Conservation (phyloP, 2,888 invertebrate species). For the Molorchus minor region DNA sequence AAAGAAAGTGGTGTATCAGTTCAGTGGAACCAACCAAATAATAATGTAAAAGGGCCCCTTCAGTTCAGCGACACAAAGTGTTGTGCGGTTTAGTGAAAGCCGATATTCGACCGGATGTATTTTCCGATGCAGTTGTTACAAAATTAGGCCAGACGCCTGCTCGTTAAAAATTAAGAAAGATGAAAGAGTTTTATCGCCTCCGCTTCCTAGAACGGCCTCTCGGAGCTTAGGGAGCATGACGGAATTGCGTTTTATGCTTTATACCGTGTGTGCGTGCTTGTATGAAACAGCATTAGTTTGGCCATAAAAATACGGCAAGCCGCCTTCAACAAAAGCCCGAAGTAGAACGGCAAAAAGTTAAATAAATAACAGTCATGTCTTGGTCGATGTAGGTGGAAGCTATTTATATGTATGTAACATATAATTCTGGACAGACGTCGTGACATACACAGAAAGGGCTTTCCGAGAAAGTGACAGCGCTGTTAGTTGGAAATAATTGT, state of each 20-base stretch:
- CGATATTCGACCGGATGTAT: slow-evolving; percentile 19
- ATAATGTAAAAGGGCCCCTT: too few relatives aligned
- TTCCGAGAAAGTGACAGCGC: not conserved
- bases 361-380: slow-evolving; percentile 9
- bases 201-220: slow-evolving; percentile 15
- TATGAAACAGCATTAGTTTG: slow-evolving; percentile 4
- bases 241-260: slow-evolving; percentile 6
- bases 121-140: slow-evolving; percentile 36
- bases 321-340: slow-evolving; percentile 19
- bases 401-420: too few relatives aligned
- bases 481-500: too few relatives aligned
- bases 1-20: too few relatives aligned
- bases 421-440: not conserved
- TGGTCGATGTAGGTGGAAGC: slow-evolving; percentile 14
- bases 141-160: slow-evolving; percentile 46
- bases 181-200: slow-evolving; percentile 13
- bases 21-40: too few relatives aligned
- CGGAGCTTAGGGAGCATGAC: slow-evolving; percentile 15
- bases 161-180: slow-evolving; percentile 26
- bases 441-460: slow-evolving; percentile 1
- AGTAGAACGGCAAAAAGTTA: slow-evolving; percentile 13
- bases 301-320: slow-evolving; percentile 17
- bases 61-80: too few relatives aligned
- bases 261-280: not conserved
- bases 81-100: slow-evolving; percentile 32